Percentiles rank a stretch among this genome's conserved stretches.
Evolutionary conservation across 2,888 invertebrate species (phyloP).

Genomic region (Baccha elongata): DNA sequence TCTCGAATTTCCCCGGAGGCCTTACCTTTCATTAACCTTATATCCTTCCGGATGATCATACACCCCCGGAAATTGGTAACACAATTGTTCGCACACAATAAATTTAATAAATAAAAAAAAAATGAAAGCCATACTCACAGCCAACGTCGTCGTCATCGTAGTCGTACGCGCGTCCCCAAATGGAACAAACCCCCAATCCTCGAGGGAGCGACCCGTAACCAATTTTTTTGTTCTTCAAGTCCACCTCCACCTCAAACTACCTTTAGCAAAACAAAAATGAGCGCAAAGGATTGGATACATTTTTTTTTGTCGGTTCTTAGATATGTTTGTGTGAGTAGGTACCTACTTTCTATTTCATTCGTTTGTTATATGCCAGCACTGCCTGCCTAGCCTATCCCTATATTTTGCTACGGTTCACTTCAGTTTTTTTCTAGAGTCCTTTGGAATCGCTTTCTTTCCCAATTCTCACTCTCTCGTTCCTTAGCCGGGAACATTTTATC

Average conservation of each 20-base stretch:
- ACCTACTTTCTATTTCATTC: slow-evolving; percentile 51
- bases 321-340: not conserved
- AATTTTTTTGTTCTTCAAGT: slow-evolving; percentile 24
- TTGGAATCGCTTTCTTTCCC: not conserved
- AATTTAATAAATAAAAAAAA: slow-evolving; percentile 42
- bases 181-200: slow-evolving; percentile 49
- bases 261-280: slow-evolving; percentile 19
- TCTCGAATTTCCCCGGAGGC: slow-evolving; percentile 50
- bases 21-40: slow-evolving; percentile 71
- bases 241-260: slow-evolving; percentile 25
- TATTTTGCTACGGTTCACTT: slow-evolving; percentile 61
- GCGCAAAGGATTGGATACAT: slow-evolving; percentile 47
- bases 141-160: slow-evolving; percentile 20
- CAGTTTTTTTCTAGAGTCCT: slow-evolving; percentile 44
- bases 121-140: slow-evolving; percentile 45
- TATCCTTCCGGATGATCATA: slow-evolving; percentile 70
- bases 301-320: slow-evolving; percentile 14
- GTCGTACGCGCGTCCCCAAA: slow-evolving; percentile 42
- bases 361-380: slow-evolving; percentile 5
- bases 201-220: slow-evolving; percentile 66
- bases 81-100: slow-evolving; percentile 72
- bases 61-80: slow-evolving; percentile 70
- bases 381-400: no score
- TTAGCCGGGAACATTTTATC: slow-evolving; percentile 68
- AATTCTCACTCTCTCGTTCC: not conserved